Conservation (phyloP, 2,113 vertebrate species). For the Anolis carolinensis region DNA sequence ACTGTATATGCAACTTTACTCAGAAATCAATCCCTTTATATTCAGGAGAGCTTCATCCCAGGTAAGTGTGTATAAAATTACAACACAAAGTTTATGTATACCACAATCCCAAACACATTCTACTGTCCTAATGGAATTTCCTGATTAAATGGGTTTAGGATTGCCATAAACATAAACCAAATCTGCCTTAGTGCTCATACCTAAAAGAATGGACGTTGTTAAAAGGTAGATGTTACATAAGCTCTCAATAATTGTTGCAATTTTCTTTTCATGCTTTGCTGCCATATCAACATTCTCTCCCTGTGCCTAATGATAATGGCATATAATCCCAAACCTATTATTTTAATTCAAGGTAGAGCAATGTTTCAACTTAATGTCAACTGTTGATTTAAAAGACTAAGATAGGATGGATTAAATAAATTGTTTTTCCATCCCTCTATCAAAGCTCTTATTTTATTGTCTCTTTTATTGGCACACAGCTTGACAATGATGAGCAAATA, state of each 20-base stretch:
- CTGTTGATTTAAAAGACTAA: constrained; percentile 27
- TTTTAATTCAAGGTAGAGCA: constrained; percentile 50
- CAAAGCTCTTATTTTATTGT: neutral
- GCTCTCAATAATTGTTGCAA: constrained; percentile 47
- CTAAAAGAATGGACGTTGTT: constrained; percentile 42
- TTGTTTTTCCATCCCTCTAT: constrained; percentile 24
- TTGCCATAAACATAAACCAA: neutral
- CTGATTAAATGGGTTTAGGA: neutral
- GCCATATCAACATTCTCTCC: constrained; percentile 46
- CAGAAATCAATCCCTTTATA: neutral
- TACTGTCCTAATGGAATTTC: neutral
- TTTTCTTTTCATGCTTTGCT: constrained; percentile 32
- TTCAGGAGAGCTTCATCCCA: neutral
- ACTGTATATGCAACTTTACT: neutral
- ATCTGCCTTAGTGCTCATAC: neutral
- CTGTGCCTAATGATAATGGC: constrained; percentile 63
- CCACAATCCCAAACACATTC: too few relatives aligned
- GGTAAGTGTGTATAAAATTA: neutral
- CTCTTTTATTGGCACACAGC: constrained; percentile 21
- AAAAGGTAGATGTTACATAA: constrained; percentile 51
- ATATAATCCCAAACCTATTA: constrained; percentile 56
- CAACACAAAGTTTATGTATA: neutral
- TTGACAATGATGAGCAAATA: constrained; percentile 39
- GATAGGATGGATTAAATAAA: constrained; percentile 26
- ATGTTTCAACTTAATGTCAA: neutral